Evolutionary conservation across 2,797 vertebrate species (phyloP), one percentile per base, ranked within the genome.

Genomic region (Florisuga fusca): DNA sequence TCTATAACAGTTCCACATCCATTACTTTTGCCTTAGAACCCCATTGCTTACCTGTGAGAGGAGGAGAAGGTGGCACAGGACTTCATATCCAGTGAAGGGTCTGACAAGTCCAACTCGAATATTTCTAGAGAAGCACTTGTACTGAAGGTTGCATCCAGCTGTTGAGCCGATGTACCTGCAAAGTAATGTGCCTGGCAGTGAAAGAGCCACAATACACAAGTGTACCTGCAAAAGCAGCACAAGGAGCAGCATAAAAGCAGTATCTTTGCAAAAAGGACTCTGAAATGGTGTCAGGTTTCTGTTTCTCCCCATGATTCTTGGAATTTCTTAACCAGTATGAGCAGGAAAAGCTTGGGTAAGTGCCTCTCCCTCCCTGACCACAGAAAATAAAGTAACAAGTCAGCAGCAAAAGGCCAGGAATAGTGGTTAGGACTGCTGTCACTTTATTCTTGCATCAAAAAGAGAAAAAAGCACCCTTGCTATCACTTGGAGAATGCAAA

Each of bases 71-170:
- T 98, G 80, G 99, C 99, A 11, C 99, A 98, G 23, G 98, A 98
- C 96, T 99, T 99, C 99, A 99, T 99, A 89, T 99, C 98, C 97
- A 99, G 97, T 1, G 98, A 98, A 2, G 98, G 98, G 21, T 99
- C 99, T 1, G 98, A 97, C 95, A 99, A 97, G 85, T 99, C 99
- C 96, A 99, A 95, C 96, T 99, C 98, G 68, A 99, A 99, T 95
- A 99, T 99, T 98, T 99, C 99, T 89, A 99, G 90, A 22, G 99
- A 99, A 84, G 99, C 99, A 94, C 64, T 99, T 85, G 99, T 99
- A 95, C 99, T 99, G 97, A 99, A 99, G 51, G 99, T 99, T 82
- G 99, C 99, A 96, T 99, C 99, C 58, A 99, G 97, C 91, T 99
- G 99, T 96, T 99, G 99, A 89, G 99, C 99, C 83, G 99, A 99